These are phyloP conservation scores for Crenichthys baileyi DNA, from an alignment of 2,797 vertebrate genomes.

Conservation along the genomic window DNA sequence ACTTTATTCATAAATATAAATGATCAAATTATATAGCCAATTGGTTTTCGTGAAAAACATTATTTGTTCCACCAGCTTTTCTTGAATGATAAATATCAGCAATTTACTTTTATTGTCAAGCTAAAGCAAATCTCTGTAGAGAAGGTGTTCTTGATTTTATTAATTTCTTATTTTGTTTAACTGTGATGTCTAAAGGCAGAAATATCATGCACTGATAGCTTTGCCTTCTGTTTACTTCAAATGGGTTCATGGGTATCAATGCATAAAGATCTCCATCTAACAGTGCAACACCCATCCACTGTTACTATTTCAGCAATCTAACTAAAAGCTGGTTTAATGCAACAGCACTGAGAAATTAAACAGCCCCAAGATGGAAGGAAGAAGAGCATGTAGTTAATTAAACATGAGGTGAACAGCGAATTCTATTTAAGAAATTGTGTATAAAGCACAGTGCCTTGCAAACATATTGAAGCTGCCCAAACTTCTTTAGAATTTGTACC, in stretches of 20 bases:
- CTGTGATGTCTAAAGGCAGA: background rate
- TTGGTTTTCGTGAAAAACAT: background rate
- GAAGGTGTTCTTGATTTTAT: background rate
- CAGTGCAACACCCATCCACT: conserved; percentile 29
- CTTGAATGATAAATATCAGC: background rate
- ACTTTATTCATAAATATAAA: background rate
- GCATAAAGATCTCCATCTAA: conserved; percentile 43
- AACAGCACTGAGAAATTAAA: background rate
- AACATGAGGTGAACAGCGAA: background rate
- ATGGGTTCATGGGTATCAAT: background rate
- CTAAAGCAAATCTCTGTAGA: background rate
- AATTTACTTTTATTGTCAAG: background rate
- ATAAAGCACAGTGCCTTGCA: background rate
- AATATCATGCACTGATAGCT: background rate
- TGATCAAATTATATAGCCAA: background rate
- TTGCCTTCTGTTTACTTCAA: background rate
- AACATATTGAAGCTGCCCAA: background rate
- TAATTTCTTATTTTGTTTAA: background rate
- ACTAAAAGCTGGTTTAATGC: background rate
- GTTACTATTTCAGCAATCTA: conserved; percentile 6
- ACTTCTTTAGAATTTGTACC: background rate
- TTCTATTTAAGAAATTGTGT: background rate
- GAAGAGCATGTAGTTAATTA: background rate
- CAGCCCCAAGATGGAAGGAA: background rate
- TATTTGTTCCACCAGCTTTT: background rate